Evolutionary conservation across 1,140 invertebrate genomes (phyloP), one percentile per base, ranked within the genome.

Genomic region (Caenorhabditis brenneri): DNA sequence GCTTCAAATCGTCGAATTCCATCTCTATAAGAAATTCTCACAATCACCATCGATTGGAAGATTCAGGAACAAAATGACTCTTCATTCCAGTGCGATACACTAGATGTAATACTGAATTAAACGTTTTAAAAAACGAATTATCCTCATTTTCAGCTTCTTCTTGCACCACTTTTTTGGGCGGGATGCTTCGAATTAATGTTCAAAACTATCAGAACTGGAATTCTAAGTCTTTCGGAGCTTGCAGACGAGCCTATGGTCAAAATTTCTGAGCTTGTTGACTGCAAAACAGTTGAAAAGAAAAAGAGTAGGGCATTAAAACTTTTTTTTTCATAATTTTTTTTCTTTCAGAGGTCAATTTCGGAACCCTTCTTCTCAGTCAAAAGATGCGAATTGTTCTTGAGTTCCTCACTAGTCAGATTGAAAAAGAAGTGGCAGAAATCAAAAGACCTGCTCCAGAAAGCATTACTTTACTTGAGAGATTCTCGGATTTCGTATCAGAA

Each of bases 321-420:
- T 65, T 81, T 3, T 7, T 6, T 15, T 55, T 55, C n/a, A n/a
- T n/a, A 27, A n/a, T n/a, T n/a, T n/a, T n/a, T 12, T 33, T 12
- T 24, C 31, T 79, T 79, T 69, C 60, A 81, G 79, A 51, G 9
- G 31, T 74, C n/a, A 85, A 78, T 36, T 81, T 46, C 22, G 84
- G 84, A 74, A 81, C 79, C 2, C 2, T 33, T 22, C 49, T 85
- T 19, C 39, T 85, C 27, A 80, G 33, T 27, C 79, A 39, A 1
- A 82, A 85, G 27, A 58, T 81, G 0, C 33, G 22, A 15, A 31
- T 48, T 29, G 31, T 85, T 46, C 60, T 85, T 29, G 46, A 46
- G 16, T 85, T 85, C 78, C 69, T 85, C 10, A 69, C 80, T 5
- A 53, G 78, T 39, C 31, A 55, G n/a, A 60, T 85, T 15, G 84